Evolutionary conservation across 2,797 vertebrate species (phyloP).

Genomic region (Cuniculus paca): DNA sequence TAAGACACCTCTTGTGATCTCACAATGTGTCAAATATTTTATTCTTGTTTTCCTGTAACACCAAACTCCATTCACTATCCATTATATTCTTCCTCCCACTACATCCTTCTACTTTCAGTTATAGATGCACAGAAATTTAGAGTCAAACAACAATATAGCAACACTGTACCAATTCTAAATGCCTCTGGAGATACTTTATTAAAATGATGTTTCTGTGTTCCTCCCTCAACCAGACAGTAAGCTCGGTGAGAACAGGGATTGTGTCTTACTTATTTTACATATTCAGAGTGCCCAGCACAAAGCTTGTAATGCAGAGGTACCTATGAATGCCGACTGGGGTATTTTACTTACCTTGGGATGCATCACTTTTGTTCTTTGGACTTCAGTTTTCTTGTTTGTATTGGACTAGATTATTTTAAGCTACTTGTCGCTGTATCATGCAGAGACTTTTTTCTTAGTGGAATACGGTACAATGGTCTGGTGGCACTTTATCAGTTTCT

Average conservation of each 20-base stretch:
- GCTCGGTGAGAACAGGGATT: not conserved
- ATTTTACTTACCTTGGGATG: not conserved
- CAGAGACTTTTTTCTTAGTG: not conserved
- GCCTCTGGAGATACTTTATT: not conserved
- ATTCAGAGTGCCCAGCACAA: not conserved
- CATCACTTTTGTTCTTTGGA: not conserved
- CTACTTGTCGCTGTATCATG: not conserved
- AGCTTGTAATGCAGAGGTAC: not conserved
- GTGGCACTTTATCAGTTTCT: not conserved
- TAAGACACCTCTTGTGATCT: not conserved
- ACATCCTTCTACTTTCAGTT: not conserved
- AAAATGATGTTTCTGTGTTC: not conserved
- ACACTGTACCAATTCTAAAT: not conserved
- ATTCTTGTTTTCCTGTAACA: not conserved
- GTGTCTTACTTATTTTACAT: not conserved
- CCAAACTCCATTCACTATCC: not conserved
- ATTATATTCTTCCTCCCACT: not conserved
- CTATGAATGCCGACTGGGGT: not conserved
- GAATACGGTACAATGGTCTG: not conserved
- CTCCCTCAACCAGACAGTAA: not conserved
- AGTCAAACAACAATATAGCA: not conserved
- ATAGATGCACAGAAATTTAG: not conserved
- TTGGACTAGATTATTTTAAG: not conserved
- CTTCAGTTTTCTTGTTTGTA: conserved; percentile 12
- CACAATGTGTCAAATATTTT: not conserved